Base-by-base conservation (phyloP, 2,888 invertebrate species). In the Aethes cnicana region DNA sequence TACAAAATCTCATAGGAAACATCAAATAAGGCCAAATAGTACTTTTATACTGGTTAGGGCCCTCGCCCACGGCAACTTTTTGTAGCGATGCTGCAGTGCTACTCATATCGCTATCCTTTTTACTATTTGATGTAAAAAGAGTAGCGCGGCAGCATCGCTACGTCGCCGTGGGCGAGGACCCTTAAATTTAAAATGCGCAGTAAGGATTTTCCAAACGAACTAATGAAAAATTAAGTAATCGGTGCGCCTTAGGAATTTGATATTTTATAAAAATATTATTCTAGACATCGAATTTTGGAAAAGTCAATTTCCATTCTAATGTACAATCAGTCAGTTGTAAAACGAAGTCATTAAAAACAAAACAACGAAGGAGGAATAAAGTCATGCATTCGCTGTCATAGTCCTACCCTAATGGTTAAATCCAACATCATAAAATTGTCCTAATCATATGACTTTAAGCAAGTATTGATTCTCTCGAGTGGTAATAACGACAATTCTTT, bases 391-490 rank as follows among this genome's bases (percentile, higher is more conserved):
- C 62, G 64, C 67, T 64, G 66, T 68, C 67, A 72, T 55, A 46
- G 35, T 50, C 32, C 58, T 64, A 66, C 48, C 58, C 69, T 66
- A 70, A 58, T 63, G 66, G 62, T 70, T 67, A 74, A 73, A 57
- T 74, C 70, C 71, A 79, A 77, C 74, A 68, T 72, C 61, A 72
- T 72, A 71, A 68, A n/a, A 70, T 77, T 76, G 69, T 73, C 70
- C 74, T 81, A 79, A 65, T 69, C 68, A 72, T 76, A 66, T 66
- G 69, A 69, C 72, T 69, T 73, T 78, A 81, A 70, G 70, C 69
- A 72, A 72, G 72, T 68, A 69, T 69, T 69, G 37, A 67, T 66
- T 80, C 77, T 81, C 78, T 79, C 72, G 57, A 64, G 63, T 63
- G 70, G 66, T 64, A 56, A 66, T 73, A 69, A 66, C 64, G 63